These are phyloP conservation scores for Sarcophaga variegata DNA, from an alignment of 2,888 invertebrate species.

Conservation along the genomic window DNA sequence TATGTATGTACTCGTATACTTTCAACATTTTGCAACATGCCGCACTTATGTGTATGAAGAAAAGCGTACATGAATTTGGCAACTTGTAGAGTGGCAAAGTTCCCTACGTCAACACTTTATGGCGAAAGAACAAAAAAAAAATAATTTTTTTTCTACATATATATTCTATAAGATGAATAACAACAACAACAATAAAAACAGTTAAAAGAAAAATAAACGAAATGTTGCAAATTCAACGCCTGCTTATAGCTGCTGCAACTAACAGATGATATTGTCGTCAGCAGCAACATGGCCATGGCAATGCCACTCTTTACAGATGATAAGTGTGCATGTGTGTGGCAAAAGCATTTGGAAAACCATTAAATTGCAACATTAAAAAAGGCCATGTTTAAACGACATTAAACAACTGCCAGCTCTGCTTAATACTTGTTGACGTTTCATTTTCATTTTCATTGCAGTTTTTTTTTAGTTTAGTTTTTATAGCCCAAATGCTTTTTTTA, in stretches of 20 bases:
- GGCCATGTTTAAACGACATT: constrained; percentile 7
- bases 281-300: not conserved
- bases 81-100: constrained; percentile 38
- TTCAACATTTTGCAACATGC: constrained; percentile 38
- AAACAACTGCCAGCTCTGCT: constrained; percentile 28
- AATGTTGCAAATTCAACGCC: constrained; percentile 52
- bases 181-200: constrained; percentile 14
- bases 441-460: not conserved
- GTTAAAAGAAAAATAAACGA: constrained; percentile 3
- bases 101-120: constrained; percentile 59
- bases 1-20: not conserved
- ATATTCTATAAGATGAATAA: constrained; percentile 16
- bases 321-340: constrained; percentile 37
- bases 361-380: constrained; percentile 53
- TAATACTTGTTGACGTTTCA: constrained; percentile 52
- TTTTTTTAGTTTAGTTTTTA: not conserved
- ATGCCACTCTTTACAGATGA: not conserved
- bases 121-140: constrained; percentile 22
- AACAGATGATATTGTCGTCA: constrained; percentile 12
- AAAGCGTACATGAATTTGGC: constrained; percentile 42
- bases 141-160: constrained; percentile 1
- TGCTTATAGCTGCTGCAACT: constrained; percentile 14
- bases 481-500: constrained; percentile 51
- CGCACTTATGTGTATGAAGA: not conserved
- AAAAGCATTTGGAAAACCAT: constrained; percentile 57